These are phyloP conservation scores for Chorisops tibialis DNA, from an alignment of 2,888 invertebrate genomes.

Conservation along the genomic window DNA sequence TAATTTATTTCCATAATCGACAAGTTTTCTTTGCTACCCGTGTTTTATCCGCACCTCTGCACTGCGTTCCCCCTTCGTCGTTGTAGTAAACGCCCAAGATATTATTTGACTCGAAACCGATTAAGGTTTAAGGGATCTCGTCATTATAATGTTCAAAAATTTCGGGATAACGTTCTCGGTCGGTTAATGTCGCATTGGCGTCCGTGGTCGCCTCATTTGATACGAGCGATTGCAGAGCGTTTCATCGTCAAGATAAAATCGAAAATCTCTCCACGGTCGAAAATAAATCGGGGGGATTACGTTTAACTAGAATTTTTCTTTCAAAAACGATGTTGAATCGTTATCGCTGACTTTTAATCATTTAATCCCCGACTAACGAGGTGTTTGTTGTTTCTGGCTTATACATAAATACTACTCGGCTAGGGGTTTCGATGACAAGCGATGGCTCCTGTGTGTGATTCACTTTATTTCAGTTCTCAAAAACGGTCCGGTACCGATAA, in stretches of 20 bases:
- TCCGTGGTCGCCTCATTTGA: neutral
- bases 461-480: neutral
- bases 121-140: neutral
- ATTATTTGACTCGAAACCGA: constrained; percentile 1
- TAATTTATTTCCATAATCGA: constrained; percentile 17
- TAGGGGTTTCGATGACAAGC: neutral
- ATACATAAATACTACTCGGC: neutral
- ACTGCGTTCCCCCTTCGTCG: neutral
- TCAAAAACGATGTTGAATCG: constrained; percentile 15
- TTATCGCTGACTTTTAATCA: constrained; percentile 30
- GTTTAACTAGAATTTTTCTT: constrained; percentile 24
- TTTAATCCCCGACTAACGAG: constrained; percentile 33
- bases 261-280: constrained; percentile 3
- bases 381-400: constrained; percentile 24
- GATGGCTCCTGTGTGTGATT: neutral
- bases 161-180: constrained; percentile 12
- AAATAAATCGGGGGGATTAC: constrained; percentile 23
- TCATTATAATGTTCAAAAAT: constrained; percentile 14
- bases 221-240: neutral
- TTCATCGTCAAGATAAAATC: constrained; percentile 19
- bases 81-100: no score
- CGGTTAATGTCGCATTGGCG: neutral
- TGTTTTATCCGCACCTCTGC: constrained; percentile 17
- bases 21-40: constrained; percentile 12
- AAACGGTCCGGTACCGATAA: neutral